Evolutionary conservation across 1,140 invertebrate genomes (phyloP), one percentile per base, ranked within the genome.

Genomic region (Aphelinus atriplicis): DNA sequence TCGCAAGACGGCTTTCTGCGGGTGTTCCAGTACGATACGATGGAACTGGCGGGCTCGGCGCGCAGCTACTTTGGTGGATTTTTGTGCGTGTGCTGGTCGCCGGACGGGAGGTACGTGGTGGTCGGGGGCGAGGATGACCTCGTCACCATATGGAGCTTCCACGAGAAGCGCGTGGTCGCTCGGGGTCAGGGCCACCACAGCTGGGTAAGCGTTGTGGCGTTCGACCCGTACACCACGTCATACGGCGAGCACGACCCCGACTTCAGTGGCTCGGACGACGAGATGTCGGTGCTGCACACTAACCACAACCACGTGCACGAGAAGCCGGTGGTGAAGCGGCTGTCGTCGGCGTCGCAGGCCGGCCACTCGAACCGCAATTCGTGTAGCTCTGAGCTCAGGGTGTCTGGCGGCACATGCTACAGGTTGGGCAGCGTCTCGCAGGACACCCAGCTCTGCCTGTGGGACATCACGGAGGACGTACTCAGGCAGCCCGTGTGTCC

Each of bases 91-190:
- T 96, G 96, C 83, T 99, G 98, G 98, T 98, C 97, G 26, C 97
- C 97, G 0, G 98, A 99, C 88, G 94, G 96, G 6, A 94, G 94
- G 82, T 97, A 97, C 82, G 94, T 99, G 56, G 97, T 97, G 2
- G 96, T 96, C 1, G 98, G 98, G 3, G 98, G 98, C 45, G 98
- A 99, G 88, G 98, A 99, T 89, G 98, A 99, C 88, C 89, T 99
- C 56, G 94, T 99, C 4, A 99, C 98, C 6, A 94, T 99, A n/a
- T 99, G 96, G 95, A 97, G 95, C 64, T 93, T 98, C 84, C 89
- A 93, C 80, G 97, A 99, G 82, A 93, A 96, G 80, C 90, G 97
- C 66, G 97, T 99, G 7, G 94, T 99, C 4, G 98, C 97, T 50
- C 88, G 98, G 51, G 97, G 98, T 3, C 96, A 98, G 84, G 98